Percentiles rank a stretch among this genome's conserved stretches.
phyloP scores from a whole-genome alignment of 2,888 invertebrate species.

The Prenolepis imparis region DNA sequence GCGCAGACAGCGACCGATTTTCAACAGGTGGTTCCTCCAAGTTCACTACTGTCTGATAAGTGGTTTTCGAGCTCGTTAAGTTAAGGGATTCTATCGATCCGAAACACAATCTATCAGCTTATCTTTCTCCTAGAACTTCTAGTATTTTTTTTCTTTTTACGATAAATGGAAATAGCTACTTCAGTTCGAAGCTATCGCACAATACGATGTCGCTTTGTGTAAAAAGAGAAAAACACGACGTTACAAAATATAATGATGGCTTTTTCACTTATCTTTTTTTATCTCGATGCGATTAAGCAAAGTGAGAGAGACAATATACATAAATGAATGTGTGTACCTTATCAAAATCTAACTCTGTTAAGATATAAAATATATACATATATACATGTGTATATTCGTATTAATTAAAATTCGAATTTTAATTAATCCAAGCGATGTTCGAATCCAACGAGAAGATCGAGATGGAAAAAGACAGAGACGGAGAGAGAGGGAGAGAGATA shows the following conservation, averaged over 20 bases:
- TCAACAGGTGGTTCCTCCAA: constrained; percentile 70
- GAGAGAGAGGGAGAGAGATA: not conserved
- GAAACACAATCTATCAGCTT: constrained; percentile 4
- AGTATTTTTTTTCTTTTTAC: not conserved
- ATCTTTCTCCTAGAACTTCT: not conserved
- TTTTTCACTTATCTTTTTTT: constrained; percentile 1
- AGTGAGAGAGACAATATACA: not conserved
- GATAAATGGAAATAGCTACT: not conserved
- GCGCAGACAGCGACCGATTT: constrained; percentile 51
- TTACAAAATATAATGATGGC: not conserved
- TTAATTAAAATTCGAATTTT: no score
- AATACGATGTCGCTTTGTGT: not conserved
- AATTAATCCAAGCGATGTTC: not conserved
- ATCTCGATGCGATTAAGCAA: not conserved
- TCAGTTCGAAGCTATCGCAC: not conserved
- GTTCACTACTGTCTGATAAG: constrained; percentile 10
- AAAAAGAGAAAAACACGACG: not conserved
- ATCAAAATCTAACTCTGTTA: not conserved
- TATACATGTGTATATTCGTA: no score
- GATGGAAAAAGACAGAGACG: no score
- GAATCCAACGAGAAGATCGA: not conserved
- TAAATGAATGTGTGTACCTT: not conserved
- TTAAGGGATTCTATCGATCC: not conserved
- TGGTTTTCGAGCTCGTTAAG: not conserved
- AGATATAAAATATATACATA: no score